Conservation (phyloP, 2,888 invertebrate species). For the Agrotis ipsilon region DNA sequence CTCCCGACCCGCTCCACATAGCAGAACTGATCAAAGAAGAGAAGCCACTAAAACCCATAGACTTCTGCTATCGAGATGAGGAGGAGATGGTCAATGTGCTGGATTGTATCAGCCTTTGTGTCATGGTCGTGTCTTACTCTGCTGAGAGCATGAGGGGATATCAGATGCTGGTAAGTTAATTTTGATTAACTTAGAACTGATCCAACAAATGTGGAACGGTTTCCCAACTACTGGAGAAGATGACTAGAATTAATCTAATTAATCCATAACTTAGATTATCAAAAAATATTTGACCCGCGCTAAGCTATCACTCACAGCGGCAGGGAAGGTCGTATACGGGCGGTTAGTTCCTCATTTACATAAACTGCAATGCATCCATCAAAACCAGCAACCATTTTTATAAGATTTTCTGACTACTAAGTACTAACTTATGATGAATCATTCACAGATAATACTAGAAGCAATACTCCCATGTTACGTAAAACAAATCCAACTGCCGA, state of each 20-base stretch:
- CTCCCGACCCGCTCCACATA: slow-evolving; percentile 98
- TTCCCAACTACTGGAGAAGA: no score
- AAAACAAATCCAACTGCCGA: slow-evolving; percentile 97
- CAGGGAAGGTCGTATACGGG: no score
- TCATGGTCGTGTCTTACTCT: slow-evolving; percentile 99
- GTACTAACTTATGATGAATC: not conserved
- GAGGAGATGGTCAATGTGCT: slow-evolving; percentile 99
- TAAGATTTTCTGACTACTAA: no score
- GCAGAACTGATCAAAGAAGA: slow-evolving; percentile 97
- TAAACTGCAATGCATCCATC: no score
- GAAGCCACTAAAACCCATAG: slow-evolving; percentile 97
- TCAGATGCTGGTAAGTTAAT: slow-evolving; percentile 97
- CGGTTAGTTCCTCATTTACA: no score
- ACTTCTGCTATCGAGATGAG: slow-evolving; percentile 99
- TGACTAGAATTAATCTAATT: no score
- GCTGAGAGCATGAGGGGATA: slow-evolving; percentile 98
- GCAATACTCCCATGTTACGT: slow-evolving; percentile 99
- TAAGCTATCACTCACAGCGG: no score
- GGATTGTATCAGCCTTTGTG: slow-evolving; percentile 99
- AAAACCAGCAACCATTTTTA: no score
- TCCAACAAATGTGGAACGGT: no score
- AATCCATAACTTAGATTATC: no score
- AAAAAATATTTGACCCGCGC: no score
- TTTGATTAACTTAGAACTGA: no score
- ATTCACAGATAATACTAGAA: slow-evolving; percentile 96